A percentile compares a stretch with the other conserved stretches of the same genome.
Evolutionary conservation across 2,797 vertebrate species (phyloP).

Genomic region (Pseudochirops cupreus): DNA sequence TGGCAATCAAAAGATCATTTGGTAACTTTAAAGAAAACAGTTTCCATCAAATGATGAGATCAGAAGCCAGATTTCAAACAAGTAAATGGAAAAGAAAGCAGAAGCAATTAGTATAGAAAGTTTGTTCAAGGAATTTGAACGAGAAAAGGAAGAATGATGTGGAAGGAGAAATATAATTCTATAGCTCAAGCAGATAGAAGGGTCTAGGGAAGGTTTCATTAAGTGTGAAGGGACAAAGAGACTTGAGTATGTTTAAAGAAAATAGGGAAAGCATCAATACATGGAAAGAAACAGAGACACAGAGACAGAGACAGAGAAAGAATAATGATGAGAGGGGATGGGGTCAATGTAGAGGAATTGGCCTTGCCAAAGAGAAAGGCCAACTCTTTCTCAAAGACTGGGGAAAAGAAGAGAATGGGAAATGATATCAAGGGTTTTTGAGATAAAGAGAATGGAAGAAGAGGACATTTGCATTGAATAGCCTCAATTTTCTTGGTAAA

Average conservation of each 20-base stretch:
- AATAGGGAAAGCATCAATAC: neutral
- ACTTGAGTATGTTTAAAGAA: neutral
- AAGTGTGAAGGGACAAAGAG: neutral
- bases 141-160: neutral
- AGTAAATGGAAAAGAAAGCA: neutral
- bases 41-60: neutral
- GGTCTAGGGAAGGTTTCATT: neutral
- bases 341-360: neutral
- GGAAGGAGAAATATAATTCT: neutral
- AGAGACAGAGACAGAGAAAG: neutral
- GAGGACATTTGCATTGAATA: neutral
- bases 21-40: neutral
- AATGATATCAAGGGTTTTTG: neutral
- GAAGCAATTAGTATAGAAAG: neutral
- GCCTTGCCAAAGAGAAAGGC: neutral
- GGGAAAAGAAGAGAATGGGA: neutral
- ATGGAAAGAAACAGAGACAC: neutral
- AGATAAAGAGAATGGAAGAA: neutral
- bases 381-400: neutral
- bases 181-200: neutral
- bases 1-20: neutral
- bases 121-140: neutral
- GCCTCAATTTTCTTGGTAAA: neutral
- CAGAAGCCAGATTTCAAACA: neutral
- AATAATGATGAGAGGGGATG: neutral